Evolutionary conservation across 2,888 invertebrate genomes (phyloP).

Genomic region (Conus canariensis): DNA sequence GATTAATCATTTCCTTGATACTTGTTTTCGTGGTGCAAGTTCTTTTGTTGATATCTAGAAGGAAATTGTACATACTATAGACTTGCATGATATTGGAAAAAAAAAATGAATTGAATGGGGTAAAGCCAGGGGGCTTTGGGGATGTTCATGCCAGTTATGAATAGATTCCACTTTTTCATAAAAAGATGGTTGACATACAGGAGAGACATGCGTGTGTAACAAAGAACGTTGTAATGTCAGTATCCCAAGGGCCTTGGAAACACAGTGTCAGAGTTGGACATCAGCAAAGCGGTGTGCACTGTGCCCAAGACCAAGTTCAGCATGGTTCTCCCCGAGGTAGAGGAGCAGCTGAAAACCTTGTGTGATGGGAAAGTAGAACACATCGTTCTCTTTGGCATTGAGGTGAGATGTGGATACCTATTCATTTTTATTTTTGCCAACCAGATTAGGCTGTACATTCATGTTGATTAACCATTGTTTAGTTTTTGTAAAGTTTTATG

Average conservation of each 20-base stretch:
- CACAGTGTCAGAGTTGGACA: constrained; percentile 81
- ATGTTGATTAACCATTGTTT: too few species aligned
- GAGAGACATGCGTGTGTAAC: neutral
- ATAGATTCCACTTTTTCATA: too few species aligned
- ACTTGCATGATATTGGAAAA: too few species aligned
- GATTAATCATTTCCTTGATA: too few species aligned
- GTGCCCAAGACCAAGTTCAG: constrained; percentile 81
- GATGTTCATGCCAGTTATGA: too few species aligned
- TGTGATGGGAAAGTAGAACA: constrained; percentile 68
- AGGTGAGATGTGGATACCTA: constrained; percentile 62
- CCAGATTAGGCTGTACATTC: neutral
- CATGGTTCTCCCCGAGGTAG: constrained; percentile 81
- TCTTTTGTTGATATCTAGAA: too few species aligned
- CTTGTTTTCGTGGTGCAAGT: too few species aligned
- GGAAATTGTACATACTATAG: too few species aligned
- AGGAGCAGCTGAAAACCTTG: constrained; percentile 74
- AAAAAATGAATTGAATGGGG: too few species aligned
- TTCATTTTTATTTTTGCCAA: neutral
- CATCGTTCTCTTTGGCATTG: constrained; percentile 77
- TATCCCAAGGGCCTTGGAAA: constrained; percentile 83
- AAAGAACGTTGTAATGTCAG: constrained; percentile 54
- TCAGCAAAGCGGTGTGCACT: constrained; percentile 78
- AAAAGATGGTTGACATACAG: too few species aligned
- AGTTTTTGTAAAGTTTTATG: too few species aligned
- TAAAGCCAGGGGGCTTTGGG: too few species aligned